These are phyloP conservation scores for Mechanitis messenoides DNA, from an alignment of 2,888 invertebrate species.

Conservation along the genomic window DNA sequence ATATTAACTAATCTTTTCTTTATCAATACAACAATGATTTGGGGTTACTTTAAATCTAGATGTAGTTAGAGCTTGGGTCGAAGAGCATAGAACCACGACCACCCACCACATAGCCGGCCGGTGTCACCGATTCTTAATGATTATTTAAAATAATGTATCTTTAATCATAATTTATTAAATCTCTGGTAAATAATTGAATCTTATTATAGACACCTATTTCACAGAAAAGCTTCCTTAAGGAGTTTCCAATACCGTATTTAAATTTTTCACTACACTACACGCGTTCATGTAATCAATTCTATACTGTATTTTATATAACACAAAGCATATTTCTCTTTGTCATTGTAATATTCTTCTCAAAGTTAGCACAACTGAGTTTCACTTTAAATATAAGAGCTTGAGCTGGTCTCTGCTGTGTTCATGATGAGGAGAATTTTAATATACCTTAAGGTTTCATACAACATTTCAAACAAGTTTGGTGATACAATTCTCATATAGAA, in stretches of 20 bases:
- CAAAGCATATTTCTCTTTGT: conserved; percentile 13
- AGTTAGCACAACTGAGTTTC: neutral
- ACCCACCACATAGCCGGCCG: too few species aligned
- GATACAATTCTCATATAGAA: too few species aligned
- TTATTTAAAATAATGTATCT: too few species aligned
- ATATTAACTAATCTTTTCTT: too few species aligned
- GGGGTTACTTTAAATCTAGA: too few species aligned
- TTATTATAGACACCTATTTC: neutral
- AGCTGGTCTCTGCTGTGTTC: conserved; percentile 6
- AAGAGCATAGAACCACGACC: too few species aligned
- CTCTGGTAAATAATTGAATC: neutral
- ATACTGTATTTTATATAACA: conserved; percentile 32
- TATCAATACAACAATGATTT: too few species aligned
- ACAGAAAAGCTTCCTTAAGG: conserved; percentile 36
- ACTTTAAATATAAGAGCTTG: conserved; percentile 12
- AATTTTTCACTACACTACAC: conserved; percentile 48
- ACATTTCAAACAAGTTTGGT: neutral
- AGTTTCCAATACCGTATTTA: conserved; percentile 50
- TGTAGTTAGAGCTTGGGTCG: too few species aligned
- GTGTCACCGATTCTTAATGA: too few species aligned
- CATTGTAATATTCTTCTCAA: conserved; percentile 1
- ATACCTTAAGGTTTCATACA: conserved; percentile 1
- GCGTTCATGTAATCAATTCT: conserved; percentile 36
- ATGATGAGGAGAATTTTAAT: neutral
- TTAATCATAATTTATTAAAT: too few species aligned